phyloP scores from a whole-genome alignment of 2,888 invertebrate genomes.

The Rhagium mordax region DNA sequence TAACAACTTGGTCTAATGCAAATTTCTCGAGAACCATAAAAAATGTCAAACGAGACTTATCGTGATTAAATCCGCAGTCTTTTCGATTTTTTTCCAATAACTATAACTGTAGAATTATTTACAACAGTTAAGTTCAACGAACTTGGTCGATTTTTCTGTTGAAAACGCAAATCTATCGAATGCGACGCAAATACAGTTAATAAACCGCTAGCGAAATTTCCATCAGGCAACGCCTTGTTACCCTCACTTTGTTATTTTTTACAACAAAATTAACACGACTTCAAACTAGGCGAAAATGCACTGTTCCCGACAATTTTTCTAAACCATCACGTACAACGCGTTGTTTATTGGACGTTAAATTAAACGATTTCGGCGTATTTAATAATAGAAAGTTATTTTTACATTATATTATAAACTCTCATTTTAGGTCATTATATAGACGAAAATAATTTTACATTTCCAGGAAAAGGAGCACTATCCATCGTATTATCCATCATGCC shows the following conservation, averaged over 20 bases:
- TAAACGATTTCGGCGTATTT: constrained; percentile 19
- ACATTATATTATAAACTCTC: constrained; percentile 37
- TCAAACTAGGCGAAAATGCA: neutral
- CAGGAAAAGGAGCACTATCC: constrained; percentile 54
- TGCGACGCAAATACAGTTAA: constrained; percentile 5
- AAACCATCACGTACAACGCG: neutral
- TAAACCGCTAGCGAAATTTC: constrained; percentile 19
- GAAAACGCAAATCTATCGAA: constrained; percentile 9
- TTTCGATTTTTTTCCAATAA: neutral
- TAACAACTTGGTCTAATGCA: neutral
- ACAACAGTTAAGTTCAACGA: constrained; percentile 29
- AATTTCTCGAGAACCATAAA: neutral
- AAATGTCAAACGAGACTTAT: neutral
- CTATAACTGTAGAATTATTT: neutral
- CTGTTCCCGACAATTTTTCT: neutral
- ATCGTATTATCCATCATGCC: constrained; percentile 54
- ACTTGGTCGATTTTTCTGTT: constrained; percentile 4
- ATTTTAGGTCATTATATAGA: constrained; percentile 47
- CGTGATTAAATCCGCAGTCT: neutral
- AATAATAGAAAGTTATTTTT: constrained; percentile 53
- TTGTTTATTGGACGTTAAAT: neutral
- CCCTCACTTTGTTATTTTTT: constrained; percentile 29
- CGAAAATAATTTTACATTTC: constrained; percentile 49
- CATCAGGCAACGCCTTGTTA: constrained; percentile 41
- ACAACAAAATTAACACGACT: constrained; percentile 14